These are phyloP conservation scores for Phengaris alcon DNA, from an alignment of 2,888 invertebrate genomes.

Conservation along the genomic window DNA sequence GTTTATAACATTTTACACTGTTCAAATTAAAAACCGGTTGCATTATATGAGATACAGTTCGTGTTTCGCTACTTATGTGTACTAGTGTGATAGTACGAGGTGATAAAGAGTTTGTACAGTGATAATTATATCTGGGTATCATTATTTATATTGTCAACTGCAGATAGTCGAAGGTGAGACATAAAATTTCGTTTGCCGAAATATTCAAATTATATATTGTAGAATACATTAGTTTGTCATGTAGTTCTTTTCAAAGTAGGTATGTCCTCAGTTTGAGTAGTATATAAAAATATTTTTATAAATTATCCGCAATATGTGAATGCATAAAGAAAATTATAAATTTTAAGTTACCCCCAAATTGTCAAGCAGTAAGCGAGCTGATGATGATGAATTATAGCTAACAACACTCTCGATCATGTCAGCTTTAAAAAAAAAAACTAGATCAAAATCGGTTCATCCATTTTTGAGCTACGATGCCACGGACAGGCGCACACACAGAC, in stretches of 20 bases:
- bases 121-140: slow-evolving; percentile 18
- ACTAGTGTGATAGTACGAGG: slow-evolving; percentile 7
- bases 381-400: too few relatives aligned
- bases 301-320: too few relatives aligned
- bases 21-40: not conserved
- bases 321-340: too few relatives aligned
- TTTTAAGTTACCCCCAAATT: too few relatives aligned
- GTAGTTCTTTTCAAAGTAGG: not conserved
- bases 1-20: not conserved
- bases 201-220: not conserved
- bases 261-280: too few relatives aligned
- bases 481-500: too few relatives aligned
- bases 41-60: not conserved
- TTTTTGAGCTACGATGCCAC: too few relatives aligned
- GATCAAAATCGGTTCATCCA: too few relatives aligned
- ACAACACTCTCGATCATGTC: too few relatives aligned
- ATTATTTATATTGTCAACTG: not conserved
- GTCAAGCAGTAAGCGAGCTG: too few relatives aligned
- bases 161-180: slow-evolving; percentile 18
- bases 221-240: not conserved
- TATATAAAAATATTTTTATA: too few relatives aligned
- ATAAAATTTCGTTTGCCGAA: not conserved
- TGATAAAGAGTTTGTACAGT: slow-evolving; percentile 24
- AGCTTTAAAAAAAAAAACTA: too few relatives aligned
- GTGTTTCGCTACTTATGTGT: slow-evolving; percentile 1